Evolutionary conservation across 2,113 vertebrate species (phyloP), one percentile per base, ranked within the genome.

Genomic region (Gadus chalcogrammus): DNA sequence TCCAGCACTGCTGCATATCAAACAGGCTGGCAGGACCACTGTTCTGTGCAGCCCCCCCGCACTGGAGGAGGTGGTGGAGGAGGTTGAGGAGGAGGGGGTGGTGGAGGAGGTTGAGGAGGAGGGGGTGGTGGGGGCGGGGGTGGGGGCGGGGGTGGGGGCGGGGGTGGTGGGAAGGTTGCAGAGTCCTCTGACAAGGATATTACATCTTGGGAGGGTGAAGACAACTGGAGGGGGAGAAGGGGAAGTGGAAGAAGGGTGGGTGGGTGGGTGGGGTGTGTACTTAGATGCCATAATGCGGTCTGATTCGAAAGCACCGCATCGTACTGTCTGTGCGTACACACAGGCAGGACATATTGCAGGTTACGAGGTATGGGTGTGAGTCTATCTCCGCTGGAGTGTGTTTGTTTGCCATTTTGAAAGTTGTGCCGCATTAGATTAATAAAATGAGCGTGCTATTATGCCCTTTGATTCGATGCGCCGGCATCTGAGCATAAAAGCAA

Each of bases 1-100:
- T 78, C 79, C 85, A 80, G 83, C 85, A 72, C 76, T 67, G 73
- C 75, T 86, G 85, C 85, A 89, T 89, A 88, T 87, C 81, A 89
- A 90, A 84, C 84, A 90, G 87, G 70, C 79, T 77, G 77, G 75
- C 72, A 76, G 70, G 75, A 4, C 35, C 17, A 69, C 63, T 73
- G 71, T 80, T 84, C 76, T 78, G 74, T 75, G 81, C 80, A 79
- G 75, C 68, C 80, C 76, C 77, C 77, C 75, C 72, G 79, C 73
- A 35, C 31, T 35, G 31, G 31, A 35, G 31, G 31, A 35, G 76
- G 73, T 58, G 58, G 65, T 69, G 79, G 74, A 67, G 64, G 79
- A 83, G 82, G 24, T 24, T 24, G 24, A 24, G 24, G 24, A 24
- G 24, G 24, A 24, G 64, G 79, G 82, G 77, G 79, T n/a, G 31